phyloP scores from a whole-genome alignment of 1,140 invertebrate genomes.

The Linepithema humile region DNA sequence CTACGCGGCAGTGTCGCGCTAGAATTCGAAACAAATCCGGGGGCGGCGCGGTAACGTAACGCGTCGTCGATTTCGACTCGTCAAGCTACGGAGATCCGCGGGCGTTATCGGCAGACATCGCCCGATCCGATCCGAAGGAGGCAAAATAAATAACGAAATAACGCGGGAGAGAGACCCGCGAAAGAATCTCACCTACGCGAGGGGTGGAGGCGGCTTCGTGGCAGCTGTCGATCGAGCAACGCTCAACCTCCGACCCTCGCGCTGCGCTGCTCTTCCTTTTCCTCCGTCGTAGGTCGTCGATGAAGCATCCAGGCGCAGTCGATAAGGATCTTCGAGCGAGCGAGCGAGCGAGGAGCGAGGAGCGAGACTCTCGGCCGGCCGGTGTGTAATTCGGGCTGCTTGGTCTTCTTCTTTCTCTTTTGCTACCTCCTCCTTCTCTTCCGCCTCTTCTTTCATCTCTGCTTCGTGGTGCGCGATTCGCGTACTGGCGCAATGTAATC shows the following conservation, averaged over 20 bases:
- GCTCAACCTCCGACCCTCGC: constrained; percentile 70
- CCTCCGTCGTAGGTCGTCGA: constrained; percentile 62
- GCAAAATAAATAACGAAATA: constrained; percentile 36
- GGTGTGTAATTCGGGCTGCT: constrained; percentile 70
- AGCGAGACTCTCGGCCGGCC: not conserved
- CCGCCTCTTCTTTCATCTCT: not conserved
- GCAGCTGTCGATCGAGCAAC: constrained; percentile 72
- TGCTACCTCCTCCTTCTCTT: not conserved
- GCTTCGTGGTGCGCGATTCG: constrained; percentile 5
- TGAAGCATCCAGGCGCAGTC: constrained; percentile 59
- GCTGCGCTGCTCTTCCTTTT: not conserved
- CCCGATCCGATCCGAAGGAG: not conserved
- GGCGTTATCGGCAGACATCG: constrained; percentile 33
- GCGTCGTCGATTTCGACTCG: constrained; percentile 40
- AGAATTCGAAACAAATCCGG: constrained; percentile 45
- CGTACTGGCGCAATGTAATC: constrained; percentile 9
- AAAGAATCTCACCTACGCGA: constrained; percentile 69
- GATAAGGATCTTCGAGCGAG: constrained; percentile 67
- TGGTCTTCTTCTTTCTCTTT: constrained; percentile 2
- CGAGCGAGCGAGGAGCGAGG: constrained; percentile 37
- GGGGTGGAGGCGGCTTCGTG: constrained; percentile 58
- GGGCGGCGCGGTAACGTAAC: constrained; percentile 1
- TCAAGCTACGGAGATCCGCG: constrained; percentile 18
- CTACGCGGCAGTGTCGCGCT: not conserved
- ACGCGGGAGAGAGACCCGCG: not conserved